Evolutionary conservation across 2,113 vertebrate genomes (phyloP).

Genomic region (Elgaria multicarinata): DNA sequence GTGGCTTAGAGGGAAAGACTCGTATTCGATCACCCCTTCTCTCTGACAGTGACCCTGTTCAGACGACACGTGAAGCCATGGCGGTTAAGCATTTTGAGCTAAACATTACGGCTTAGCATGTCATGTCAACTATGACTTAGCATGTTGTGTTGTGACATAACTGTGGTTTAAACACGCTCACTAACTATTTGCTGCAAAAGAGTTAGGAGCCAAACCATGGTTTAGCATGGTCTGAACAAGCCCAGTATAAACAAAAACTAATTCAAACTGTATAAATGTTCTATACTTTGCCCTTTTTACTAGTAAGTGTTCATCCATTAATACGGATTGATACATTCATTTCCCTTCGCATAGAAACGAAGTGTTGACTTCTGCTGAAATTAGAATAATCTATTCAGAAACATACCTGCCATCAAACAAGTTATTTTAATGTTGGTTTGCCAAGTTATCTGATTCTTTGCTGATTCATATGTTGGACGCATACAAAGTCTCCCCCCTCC

Average conservation of each 20-base stretch:
- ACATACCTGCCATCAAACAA: neutral
- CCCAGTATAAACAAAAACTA: neutral
- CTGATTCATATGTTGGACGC: neutral
- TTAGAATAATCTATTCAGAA: neutral
- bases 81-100: too few species aligned
- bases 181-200: too few species aligned
- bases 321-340: neutral
- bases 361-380: neutral
- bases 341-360: neutral
- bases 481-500: neutral
- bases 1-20: neutral
- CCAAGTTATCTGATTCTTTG: neutral
- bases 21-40: too few species aligned
- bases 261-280: neutral
- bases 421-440: neutral
- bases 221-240: too few species aligned
- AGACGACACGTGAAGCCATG: too few species aligned
- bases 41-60: too few species aligned
- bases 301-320: neutral
- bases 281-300: neutral
- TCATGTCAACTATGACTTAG: too few species aligned
- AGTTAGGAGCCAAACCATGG: too few species aligned
- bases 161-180: too few species aligned
- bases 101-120: too few species aligned
- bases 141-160: too few species aligned